Evolutionary conservation across 2,888 invertebrate species (phyloP).

Genomic region (Crossocerus cetratus): DNA sequence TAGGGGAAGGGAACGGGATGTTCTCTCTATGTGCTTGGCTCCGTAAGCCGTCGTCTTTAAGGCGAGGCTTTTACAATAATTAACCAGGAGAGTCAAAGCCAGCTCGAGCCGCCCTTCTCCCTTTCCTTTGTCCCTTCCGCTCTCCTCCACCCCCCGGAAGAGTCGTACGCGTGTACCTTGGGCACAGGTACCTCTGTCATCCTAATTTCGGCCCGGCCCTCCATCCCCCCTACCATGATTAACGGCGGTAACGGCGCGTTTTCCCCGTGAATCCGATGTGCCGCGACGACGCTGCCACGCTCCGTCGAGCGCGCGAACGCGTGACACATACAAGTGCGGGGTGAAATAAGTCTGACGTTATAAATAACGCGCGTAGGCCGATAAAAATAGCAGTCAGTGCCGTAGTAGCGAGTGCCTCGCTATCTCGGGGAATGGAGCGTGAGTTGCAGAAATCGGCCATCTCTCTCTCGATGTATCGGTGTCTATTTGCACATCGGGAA

Average conservation of each 20-base stretch:
- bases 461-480: too few species aligned
- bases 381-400: conserved; percentile 72
- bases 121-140: neutral
- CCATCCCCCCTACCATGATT: neutral
- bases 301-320: conserved; percentile 12
- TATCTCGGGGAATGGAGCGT: neutral
- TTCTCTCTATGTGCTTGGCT: neutral
- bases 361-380: conserved; percentile 69
- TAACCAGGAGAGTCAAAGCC: conserved; percentile 7
- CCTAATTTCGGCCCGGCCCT: neutral
- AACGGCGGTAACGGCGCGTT: conserved; percentile 1
- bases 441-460: too few species aligned
- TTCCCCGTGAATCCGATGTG: conserved; percentile 39
- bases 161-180: neutral
- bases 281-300: conserved; percentile 1
- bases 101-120: neutral
- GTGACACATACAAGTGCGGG: conserved; percentile 42
- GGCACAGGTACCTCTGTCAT: conserved; percentile 1
- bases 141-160: neutral
- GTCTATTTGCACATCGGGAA: too few species aligned
- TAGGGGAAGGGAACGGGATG: neutral
- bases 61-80: conserved; percentile 22
- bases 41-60: conserved; percentile 16
- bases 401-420: conserved; percentile 50
- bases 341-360: conserved; percentile 59